Conservation (phyloP, 1,140 invertebrate species). For the Periplaneta americana region DNA sequence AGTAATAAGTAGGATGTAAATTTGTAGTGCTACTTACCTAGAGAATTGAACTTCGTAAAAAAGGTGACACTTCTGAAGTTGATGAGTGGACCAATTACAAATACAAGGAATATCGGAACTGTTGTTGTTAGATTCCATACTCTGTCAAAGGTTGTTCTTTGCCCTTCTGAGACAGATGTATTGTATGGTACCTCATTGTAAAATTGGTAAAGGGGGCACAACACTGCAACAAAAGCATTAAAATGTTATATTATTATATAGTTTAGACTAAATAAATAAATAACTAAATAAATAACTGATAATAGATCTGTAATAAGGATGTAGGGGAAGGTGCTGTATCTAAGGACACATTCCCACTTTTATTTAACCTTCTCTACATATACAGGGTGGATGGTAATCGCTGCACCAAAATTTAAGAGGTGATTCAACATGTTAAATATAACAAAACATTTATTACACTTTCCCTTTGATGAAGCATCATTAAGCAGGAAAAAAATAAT, state of each 20-base stretch:
- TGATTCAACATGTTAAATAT: no score
- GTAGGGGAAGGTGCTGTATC: no score
- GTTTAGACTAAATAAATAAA: constrained; percentile 10
- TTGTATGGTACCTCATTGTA: neutral
- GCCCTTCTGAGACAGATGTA: neutral
- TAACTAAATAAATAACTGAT: constrained; percentile 10
- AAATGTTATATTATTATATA: no score
- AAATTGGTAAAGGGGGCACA: neutral
- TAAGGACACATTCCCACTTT: no score
- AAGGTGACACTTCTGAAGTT: constrained; percentile 85
- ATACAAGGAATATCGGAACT: constrained; percentile 73
- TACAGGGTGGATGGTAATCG: no score
- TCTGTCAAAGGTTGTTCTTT: constrained; percentile 30
- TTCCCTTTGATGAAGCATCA: no score
- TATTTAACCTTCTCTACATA: no score
- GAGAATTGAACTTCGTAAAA: constrained; percentile 90
- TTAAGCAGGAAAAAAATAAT: no score
- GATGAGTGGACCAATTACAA: constrained; percentile 72
- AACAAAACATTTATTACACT: no score
- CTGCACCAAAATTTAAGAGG: no score
- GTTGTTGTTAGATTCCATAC: constrained; percentile 68
- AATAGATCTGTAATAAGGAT: neutral
- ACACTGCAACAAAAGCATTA: neutral
- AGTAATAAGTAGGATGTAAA: no score
- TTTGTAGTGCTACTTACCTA: constrained; percentile 70